A percentile compares a stretch with the other conserved stretches of the same genome.
phyloP scores from a whole-genome alignment of 2,797 vertebrate genomes.

The Coracias cyanogaster region DNA sequence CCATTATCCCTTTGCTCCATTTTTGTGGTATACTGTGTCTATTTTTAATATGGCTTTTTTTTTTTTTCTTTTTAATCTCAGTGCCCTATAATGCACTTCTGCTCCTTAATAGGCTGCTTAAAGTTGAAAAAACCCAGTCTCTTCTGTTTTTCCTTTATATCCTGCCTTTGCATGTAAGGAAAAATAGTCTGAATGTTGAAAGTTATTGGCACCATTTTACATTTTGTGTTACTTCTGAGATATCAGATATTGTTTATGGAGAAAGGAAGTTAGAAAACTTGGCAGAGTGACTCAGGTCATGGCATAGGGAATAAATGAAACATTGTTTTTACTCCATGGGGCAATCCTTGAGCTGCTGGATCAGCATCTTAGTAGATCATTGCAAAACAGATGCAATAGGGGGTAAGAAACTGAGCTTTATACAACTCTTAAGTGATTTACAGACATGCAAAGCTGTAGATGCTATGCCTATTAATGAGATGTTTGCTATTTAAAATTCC shows the following conservation, averaged over 20 bases:
- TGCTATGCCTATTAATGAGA: background rate
- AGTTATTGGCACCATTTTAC: background rate
- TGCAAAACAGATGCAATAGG: conserved; percentile 27
- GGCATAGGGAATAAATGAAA: conserved; percentile 6
- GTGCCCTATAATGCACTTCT: background rate
- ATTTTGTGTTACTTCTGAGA: background rate
- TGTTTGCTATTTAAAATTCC: conserved; percentile 2
- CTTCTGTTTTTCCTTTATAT: background rate
- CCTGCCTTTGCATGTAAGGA: background rate
- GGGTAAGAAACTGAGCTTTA: conserved; percentile 24
- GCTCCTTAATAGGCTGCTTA: background rate
- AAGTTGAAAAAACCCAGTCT: background rate
- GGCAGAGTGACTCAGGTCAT: background rate
- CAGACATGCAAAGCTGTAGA: background rate
- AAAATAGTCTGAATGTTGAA: background rate
- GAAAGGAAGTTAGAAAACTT: conserved; percentile 27
- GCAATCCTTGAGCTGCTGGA: background rate
- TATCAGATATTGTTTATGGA: background rate
- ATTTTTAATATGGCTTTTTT: accelerated
- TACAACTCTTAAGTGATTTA: background rate
- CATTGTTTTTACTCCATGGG: conserved; percentile 32
- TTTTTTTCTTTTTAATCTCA: background rate
- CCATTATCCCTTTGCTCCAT: accelerated
- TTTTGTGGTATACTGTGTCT: background rate
- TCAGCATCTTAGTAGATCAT: conserved; percentile 5